phyloP scores from a whole-genome alignment of 2,113 vertebrate genomes.

The Engystomops pustulosus region DNA sequence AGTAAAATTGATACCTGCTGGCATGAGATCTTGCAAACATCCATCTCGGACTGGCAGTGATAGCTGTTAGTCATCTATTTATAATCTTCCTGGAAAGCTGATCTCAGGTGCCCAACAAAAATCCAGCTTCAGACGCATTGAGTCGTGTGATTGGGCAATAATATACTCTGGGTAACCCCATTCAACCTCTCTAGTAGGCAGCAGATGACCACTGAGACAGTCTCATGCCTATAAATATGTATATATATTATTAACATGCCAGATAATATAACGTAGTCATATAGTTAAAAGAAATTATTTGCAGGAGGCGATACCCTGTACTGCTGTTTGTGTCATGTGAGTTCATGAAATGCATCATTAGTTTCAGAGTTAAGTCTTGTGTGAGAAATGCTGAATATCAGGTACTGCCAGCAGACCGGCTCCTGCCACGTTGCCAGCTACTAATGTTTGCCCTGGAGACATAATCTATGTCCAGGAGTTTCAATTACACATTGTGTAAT shows the following conservation, averaged over 20 bases:
- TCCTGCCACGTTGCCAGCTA: background rate
- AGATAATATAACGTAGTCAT: background rate
- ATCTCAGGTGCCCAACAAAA: background rate
- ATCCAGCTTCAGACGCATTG: background rate
- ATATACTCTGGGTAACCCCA: background rate
- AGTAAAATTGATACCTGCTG: background rate
- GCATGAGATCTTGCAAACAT: background rate
- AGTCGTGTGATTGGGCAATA: background rate
- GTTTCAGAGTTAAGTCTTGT: background rate
- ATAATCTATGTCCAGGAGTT: background rate
- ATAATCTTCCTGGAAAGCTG: background rate
- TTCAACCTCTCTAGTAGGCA: background rate
- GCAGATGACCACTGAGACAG: background rate
- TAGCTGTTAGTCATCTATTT: background rate
- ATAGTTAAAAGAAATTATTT: no score
- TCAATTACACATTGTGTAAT: conserved; percentile 1
- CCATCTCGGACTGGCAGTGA: background rate
- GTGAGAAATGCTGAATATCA: conserved; percentile 32
- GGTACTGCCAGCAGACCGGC: background rate
- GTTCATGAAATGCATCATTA: conserved; percentile 16
- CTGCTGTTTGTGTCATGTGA: background rate
- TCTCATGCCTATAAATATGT: background rate
- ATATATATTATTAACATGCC: background rate
- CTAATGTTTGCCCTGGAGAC: background rate
- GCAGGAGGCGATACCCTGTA: background rate